Base-by-base conservation (phyloP, 2,113 vertebrate genomes). In the Sceloporus undulatus region DNA sequence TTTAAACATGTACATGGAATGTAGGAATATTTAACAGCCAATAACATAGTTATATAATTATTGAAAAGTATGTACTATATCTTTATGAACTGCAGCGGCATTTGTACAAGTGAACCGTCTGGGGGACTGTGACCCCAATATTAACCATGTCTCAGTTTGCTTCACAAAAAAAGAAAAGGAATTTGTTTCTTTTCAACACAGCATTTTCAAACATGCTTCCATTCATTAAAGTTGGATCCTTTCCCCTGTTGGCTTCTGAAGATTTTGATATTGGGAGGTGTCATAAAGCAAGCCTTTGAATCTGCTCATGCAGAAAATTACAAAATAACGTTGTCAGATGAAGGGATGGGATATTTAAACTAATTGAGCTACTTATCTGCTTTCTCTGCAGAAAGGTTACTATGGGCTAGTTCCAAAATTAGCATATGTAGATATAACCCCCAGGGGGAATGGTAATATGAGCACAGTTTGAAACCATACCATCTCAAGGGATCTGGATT, bases 1-100 rank as follows among this genome's bases (percentile, higher is more conserved):
- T 93, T 87, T 85, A 84, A 92, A 93, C 71, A 89, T 84, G 89
- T 90, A 71, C 25, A 90, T 90, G 70, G 85, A 70, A 79, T 34
- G 13, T 81, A 10, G 42, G 56, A 82, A 70, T 88, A 89, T 9
- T 74, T n/a, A 68, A 86, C 14, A 21, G 42, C 79, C 38, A 56
- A 9, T 87, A 90, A 92, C 42, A 68, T 48, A 78, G 34, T n/a
- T 42, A 56, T 16, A 83, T 29, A 85, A 86, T 16, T 9, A 91
- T 2, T 1, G 0, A 81, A 81, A 48, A 56, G 29, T 14, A 80
- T 59, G 9, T 11, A 18, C 82, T 82, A 0, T 5, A 85, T 70
- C 84, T 88, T 70, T 79, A 19, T 52, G 27, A 70, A 78, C 87
- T 23, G 21, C 1, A 88, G 77, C 40, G 73, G 25, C 0, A 9